These are phyloP conservation scores for Myocastor coypus DNA, from an alignment of 2,113 vertebrate species.

Conservation along the genomic window DNA sequence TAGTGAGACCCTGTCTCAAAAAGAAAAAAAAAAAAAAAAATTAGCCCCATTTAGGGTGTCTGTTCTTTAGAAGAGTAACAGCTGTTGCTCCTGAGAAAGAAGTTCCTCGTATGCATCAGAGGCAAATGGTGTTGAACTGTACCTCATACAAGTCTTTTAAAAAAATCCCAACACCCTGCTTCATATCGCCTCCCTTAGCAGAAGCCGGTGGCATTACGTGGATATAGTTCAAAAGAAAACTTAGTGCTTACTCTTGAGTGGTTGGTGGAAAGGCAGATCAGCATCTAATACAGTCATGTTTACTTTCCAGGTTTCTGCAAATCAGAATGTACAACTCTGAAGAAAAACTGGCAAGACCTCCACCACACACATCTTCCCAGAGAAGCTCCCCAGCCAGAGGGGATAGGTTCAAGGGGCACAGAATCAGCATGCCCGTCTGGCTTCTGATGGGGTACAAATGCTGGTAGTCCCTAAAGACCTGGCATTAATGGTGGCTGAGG, in stretches of 20 bases:
- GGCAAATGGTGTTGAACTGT: background rate
- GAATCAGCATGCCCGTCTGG: background rate
- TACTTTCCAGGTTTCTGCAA: constrained; percentile 61
- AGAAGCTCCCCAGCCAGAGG: constrained; percentile 22
- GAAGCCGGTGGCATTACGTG: background rate
- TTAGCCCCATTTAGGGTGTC: background rate
- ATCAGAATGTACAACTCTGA: constrained; percentile 49
- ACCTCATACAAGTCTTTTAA: background rate
- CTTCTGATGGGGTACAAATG: background rate
- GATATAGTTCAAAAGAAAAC: background rate
- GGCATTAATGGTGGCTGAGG: constrained; percentile 28
- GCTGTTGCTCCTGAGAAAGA: background rate
- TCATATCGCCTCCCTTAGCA: background rate
- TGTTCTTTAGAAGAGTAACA: background rate
- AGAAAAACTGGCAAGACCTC: constrained; percentile 24
- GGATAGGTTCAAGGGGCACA: background rate
- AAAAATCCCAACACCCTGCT: background rate
- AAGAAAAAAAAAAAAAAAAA: too few species aligned
- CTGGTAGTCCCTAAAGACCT: background rate
- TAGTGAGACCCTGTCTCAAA: too few species aligned
- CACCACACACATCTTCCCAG: background rate
- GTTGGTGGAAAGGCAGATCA: background rate
- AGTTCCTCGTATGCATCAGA: background rate
- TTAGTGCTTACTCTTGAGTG: background rate
- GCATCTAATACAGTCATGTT: constrained; percentile 42